A percentile compares a stretch with the other conserved stretches of the same genome.
Conservation (phyloP, 2,797 vertebrate genomes). For the Betta splendens region DNA sequence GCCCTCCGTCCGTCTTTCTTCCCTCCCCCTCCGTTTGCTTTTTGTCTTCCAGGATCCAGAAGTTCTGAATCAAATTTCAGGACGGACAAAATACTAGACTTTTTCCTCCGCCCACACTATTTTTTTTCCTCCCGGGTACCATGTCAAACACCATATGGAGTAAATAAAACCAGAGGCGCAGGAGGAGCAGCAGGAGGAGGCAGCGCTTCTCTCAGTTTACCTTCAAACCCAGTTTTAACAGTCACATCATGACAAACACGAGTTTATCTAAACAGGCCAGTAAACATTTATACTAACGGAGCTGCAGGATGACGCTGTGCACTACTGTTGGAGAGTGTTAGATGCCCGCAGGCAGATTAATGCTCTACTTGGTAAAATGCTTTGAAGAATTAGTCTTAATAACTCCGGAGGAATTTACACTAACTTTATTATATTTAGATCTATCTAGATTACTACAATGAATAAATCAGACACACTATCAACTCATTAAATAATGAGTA, state of each 20-base stretch:
- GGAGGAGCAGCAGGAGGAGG: constrained; percentile 19
- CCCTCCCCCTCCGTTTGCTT: constrained; percentile 74
- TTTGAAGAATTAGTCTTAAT: too few relatives aligned
- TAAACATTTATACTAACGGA: constrained; percentile 53
- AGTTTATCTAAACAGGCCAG: constrained; percentile 47
- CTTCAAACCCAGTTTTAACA: constrained; percentile 55
- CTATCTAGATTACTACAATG: too few relatives aligned
- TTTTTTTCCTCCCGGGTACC: constrained; percentile 60
- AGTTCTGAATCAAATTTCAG: constrained; percentile 86
- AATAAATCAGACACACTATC: too few relatives aligned
- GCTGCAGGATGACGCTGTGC: background rate
- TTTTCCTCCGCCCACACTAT: constrained; percentile 77
- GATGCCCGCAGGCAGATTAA: too few relatives aligned
- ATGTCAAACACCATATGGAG: constrained; percentile 82
- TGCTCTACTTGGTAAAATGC: too few relatives aligned
- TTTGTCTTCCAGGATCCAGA: constrained; percentile 78
- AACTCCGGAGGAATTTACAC: too few relatives aligned
- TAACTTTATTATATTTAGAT: too few relatives aligned
- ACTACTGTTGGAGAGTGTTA: too few relatives aligned
- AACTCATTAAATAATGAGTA: too few relatives aligned
- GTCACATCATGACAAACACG: constrained; percentile 42
- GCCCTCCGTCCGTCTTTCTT: constrained; percentile 53
- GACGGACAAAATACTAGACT: constrained; percentile 79
- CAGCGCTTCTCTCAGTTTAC: constrained; percentile 60
- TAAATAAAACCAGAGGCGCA: constrained; percentile 68